Conservation (phyloP, 1,140 invertebrate genomes). For the Neodiprion pinetum region DNA sequence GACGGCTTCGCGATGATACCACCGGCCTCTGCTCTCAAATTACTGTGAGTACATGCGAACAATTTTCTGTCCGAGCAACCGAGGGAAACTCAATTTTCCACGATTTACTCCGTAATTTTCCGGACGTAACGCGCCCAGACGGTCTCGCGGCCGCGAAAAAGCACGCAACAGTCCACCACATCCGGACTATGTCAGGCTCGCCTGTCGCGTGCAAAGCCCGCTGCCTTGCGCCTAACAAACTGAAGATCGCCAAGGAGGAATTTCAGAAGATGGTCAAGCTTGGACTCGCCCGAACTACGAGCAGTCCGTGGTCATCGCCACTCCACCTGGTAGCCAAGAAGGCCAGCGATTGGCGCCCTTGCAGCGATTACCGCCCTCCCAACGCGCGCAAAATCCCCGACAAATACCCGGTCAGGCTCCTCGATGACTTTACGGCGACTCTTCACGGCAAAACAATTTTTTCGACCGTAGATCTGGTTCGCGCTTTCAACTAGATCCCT, state of each 20-base stretch:
- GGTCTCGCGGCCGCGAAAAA: conserved; percentile 38
- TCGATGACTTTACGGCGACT: conserved; percentile 37
- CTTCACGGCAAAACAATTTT: conserved; percentile 50
- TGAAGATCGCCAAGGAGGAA: conserved; percentile 45
- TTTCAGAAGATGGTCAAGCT: conserved; percentile 45
- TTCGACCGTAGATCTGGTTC: conserved; percentile 50
- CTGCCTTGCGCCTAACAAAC: conserved; percentile 45
- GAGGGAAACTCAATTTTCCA: conserved; percentile 11
- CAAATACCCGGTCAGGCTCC: conserved; percentile 41
- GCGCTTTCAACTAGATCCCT: conserved; percentile 54
- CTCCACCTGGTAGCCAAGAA: conserved; percentile 54
- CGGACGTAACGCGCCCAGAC: conserved; percentile 7
- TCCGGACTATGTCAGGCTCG: conserved; percentile 34
- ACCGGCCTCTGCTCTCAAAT: too few species aligned
- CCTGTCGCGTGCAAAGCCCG: conserved; percentile 44
- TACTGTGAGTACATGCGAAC: too few species aligned
- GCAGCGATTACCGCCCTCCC: conserved; percentile 33
- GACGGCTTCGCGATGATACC: not conserved
- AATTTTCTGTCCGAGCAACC: not conserved
- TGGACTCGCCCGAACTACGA: conserved; percentile 40
- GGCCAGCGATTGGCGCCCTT: conserved; percentile 53
- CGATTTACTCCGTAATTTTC: conserved; percentile 9
- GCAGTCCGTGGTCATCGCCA: conserved; percentile 45
- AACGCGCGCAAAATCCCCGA: conserved; percentile 49
- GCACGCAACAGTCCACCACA: conserved; percentile 25